Conservation (phyloP, 2,797 vertebrate genomes). For the Fratercula arctica region DNA sequence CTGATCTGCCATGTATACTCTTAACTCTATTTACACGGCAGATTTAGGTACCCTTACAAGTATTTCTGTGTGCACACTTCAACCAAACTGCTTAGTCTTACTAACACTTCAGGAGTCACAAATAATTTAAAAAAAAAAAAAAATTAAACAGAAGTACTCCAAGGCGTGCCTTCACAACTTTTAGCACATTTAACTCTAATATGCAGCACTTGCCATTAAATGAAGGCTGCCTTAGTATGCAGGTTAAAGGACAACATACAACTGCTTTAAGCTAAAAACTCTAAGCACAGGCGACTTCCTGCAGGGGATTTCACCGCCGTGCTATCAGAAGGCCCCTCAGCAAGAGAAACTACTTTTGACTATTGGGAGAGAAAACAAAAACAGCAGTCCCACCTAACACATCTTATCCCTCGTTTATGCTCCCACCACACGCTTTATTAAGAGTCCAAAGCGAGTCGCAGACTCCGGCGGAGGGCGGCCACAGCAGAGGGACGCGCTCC, state of each 20-base stretch:
- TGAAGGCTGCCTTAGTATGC: neutral
- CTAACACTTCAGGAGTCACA: fast-evolving
- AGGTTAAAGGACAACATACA: neutral
- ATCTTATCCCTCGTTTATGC: neutral
- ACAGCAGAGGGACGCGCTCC: neutral
- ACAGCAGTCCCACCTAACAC: neutral
- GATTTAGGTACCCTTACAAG: neutral
- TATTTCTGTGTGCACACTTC: neutral
- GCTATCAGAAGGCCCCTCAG: neutral
- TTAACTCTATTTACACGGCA: neutral
- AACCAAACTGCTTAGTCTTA: neutral
- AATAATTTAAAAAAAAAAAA: neutral
- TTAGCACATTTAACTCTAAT: neutral
- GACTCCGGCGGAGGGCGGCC: neutral
- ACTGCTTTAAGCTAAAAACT: neutral
- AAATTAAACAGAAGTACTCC: neutral
- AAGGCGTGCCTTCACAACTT: neutral
- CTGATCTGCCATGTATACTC: neutral
- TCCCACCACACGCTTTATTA: neutral
- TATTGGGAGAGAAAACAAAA: neutral
- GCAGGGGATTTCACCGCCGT: neutral
- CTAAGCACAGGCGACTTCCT: neutral
- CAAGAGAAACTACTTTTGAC: neutral
- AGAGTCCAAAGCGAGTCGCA: neutral
- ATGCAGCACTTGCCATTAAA: neutral